Conservation (phyloP, 2,888 invertebrate species). For the Hipparchia sbordonii region DNA sequence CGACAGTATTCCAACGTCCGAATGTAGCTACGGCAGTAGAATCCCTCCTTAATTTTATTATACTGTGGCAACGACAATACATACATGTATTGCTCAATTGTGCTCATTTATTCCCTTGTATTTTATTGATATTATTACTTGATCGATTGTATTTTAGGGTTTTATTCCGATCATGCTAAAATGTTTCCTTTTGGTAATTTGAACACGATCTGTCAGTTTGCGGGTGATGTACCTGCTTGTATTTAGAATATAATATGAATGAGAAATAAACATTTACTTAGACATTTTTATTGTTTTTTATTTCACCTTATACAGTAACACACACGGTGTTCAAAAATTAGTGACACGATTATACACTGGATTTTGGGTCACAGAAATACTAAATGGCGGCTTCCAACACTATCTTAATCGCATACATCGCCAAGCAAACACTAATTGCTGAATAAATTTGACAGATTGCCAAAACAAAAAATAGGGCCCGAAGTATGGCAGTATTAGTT, state of each 20-base stretch:
- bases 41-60: constrained; percentile 60
- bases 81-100: constrained; percentile 73
- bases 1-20: not conserved
- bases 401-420: too few species aligned
- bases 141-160: constrained; percentile 40
- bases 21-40: constrained; percentile 36
- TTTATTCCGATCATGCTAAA: constrained; percentile 50
- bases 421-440: too few species aligned
- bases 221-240: constrained; percentile 55
- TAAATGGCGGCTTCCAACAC: too few species aligned
- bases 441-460: too few species aligned
- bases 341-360: too few species aligned
- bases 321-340: not conserved
- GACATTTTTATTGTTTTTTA: constrained; percentile 55
- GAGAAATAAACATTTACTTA: constrained; percentile 78
- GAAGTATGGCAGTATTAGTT: too few species aligned
- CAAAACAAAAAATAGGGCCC: too few species aligned
- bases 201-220: constrained; percentile 62
- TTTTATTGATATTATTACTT: constrained; percentile 38
- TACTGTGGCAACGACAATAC: constrained; percentile 73
- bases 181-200: constrained; percentile 48
- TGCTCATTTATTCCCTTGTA: constrained; percentile 68
- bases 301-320: not conserved
- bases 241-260: constrained; percentile 74
- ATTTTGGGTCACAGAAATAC: too few species aligned